A percentile compares a stretch with the other conserved stretches of the same genome.
Evolutionary conservation across 2,888 invertebrate genomes (phyloP).

Genomic region (Polydrusus cervinus): DNA sequence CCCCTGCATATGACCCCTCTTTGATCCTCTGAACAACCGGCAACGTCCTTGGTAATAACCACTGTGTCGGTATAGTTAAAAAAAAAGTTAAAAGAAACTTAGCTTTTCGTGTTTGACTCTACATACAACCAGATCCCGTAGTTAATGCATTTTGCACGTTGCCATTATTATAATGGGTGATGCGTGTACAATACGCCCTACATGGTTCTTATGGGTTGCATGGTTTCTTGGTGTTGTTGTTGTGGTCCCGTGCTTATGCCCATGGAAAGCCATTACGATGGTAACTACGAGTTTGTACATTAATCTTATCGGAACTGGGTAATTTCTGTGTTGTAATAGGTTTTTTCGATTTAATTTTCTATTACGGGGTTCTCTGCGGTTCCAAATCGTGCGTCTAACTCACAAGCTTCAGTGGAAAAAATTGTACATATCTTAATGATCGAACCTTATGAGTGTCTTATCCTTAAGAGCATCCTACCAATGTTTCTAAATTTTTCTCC

Average conservation of each 20-base stretch:
- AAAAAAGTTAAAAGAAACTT: no score
- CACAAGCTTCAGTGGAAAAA: no score
- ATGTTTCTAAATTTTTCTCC: no score
- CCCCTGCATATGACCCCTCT: no score
- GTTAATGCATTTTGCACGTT: not conserved
- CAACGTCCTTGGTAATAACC: no score
- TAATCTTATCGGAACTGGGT: not conserved
- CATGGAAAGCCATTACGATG: constrained; percentile 8
- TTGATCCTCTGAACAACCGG: no score
- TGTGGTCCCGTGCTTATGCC: constrained; percentile 8
- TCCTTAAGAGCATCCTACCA: no score
- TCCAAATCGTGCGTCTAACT: no score
- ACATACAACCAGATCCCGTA: not conserved
- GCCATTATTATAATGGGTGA: constrained; percentile 5
- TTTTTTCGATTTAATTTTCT: constrained; percentile 18
- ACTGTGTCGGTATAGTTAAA: no score
- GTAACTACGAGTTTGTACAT: not conserved
- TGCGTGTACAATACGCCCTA: not conserved
- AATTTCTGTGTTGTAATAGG: not conserved
- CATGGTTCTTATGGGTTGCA: constrained; percentile 2
- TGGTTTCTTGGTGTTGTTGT: not conserved
- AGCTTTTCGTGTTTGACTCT: no score
- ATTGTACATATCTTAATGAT: no score
- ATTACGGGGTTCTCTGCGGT: not conserved
- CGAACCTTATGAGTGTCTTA: no score